A percentile compares a stretch with the other conserved stretches of the same genome.
Evolutionary conservation across 2,888 invertebrate genomes (phyloP).

Genomic region (Ctenicera cuprea): DNA sequence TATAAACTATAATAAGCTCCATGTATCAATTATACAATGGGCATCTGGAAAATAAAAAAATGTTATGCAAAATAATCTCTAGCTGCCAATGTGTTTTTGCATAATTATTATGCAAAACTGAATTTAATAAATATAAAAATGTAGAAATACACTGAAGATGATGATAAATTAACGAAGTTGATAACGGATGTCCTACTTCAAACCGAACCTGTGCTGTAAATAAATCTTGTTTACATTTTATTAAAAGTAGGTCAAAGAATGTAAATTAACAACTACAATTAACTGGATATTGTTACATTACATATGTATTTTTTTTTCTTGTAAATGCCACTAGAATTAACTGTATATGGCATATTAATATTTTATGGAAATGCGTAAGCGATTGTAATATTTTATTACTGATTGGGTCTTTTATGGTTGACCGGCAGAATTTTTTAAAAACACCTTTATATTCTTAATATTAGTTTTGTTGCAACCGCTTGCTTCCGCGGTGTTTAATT

Average conservation of each 20-base stretch:
- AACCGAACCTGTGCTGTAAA: constrained; percentile 6
- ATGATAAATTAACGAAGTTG: background rate
- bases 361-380: background rate
- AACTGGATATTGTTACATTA: constrained; percentile 10
- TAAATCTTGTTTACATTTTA: constrained; percentile 19
- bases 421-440: background rate
- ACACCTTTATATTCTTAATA: no score
- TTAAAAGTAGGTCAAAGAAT: constrained; percentile 20
- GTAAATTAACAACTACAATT: constrained; percentile 17
- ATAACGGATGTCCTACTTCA: constrained; percentile 29
- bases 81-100: no score
- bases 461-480: no score
- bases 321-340: background rate
- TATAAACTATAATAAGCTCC: no score
- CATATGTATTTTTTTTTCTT: constrained; percentile 2
- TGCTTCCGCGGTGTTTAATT: no score
- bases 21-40: no score
- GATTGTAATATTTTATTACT: background rate
- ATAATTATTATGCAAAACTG: no score
- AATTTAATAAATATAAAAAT: no score
- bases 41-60: no score
- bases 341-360: background rate
- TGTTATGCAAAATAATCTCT: no score
- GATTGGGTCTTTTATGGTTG: background rate
- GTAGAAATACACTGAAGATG: no score